These are phyloP conservation scores for Drosophila kurseongensis DNA, from an alignment of 1,140 invertebrate species.

Conservation along the genomic window DNA sequence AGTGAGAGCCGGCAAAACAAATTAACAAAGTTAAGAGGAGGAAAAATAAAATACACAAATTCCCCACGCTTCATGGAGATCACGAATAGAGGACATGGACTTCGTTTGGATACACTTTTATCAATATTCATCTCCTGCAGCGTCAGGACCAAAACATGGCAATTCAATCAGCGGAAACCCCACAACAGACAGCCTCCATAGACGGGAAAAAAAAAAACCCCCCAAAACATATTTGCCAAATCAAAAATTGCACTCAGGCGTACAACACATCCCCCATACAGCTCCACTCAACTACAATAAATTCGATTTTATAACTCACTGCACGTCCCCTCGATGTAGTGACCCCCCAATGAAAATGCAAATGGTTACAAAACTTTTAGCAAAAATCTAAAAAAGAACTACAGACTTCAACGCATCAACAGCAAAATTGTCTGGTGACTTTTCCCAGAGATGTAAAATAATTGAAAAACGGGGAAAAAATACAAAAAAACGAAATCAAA, in stretches of 20 bases:
- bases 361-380: conserved; percentile 42
- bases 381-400: conserved; percentile 28
- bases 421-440: conserved; percentile 71
- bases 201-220: neutral
- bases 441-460: conserved; percentile 53
- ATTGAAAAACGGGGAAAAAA: conserved; percentile 32
- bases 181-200: conserved; percentile 17
- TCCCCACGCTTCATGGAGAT: neutral
- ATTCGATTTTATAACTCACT: conserved; percentile 72
- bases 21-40: conserved; percentile 32
- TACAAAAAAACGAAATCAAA: conserved; percentile 10
- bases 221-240: conserved; percentile 66
- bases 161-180: conserved; percentile 46
- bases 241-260: conserved; percentile 68
- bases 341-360: conserved; percentile 41
- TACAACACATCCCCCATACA: neutral
- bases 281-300: conserved; percentile 61
- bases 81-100: neutral
- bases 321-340: conserved; percentile 13
- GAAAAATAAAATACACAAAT: conserved; percentile 7
- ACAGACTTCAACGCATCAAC: conserved; percentile 18
- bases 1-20: conserved; percentile 35
- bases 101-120: conserved; percentile 12
- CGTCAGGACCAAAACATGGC: conserved; percentile 23
- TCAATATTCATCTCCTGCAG: conserved; percentile 28